These are phyloP conservation scores for Bembecia ichneumoniformis DNA, from an alignment of 2,888 invertebrate species.

Conservation along the genomic window DNA sequence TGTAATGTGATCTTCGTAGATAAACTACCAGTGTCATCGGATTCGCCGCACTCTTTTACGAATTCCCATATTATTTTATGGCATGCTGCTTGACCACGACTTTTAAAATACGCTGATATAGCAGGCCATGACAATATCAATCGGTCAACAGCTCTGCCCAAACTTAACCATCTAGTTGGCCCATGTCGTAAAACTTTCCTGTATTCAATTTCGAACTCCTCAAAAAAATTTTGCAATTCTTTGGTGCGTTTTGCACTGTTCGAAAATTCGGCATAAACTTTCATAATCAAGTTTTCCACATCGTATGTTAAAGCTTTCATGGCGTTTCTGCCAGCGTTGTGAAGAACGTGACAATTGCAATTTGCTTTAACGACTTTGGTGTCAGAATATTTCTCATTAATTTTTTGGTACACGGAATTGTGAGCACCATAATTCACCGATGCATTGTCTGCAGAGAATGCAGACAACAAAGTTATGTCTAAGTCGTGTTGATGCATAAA, in stretches of 20 bases:
- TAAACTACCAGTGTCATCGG: not conserved
- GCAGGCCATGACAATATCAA: slow-evolving; percentile 10
- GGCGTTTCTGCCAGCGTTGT: slow-evolving; percentile 8
- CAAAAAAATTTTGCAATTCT: slow-evolving; percentile 14
- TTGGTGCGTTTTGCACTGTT: slow-evolving; percentile 11
- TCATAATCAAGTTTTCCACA: slow-evolving; percentile 18
- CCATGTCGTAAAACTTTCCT: slow-evolving; percentile 13
- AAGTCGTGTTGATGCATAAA: not conserved
- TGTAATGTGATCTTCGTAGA: slow-evolving; percentile 5
- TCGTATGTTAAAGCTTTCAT: slow-evolving; percentile 10
- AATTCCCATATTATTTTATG: slow-evolving; percentile 3
- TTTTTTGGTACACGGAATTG: slow-evolving; percentile 10
- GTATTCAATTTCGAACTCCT: slow-evolving; percentile 12
- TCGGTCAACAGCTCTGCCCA: slow-evolving; percentile 11
- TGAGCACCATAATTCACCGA: not conserved
- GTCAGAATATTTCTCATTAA: slow-evolving; percentile 7
- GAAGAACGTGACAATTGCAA: slow-evolving; percentile 9
- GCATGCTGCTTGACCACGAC: slow-evolving; percentile 4
- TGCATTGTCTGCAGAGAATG: not conserved
- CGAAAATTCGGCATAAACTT: slow-evolving; percentile 16
- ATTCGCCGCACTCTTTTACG: slow-evolving; percentile 1
- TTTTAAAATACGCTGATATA: slow-evolving; percentile 5
- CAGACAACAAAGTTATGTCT: not conserved
- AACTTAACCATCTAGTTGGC: slow-evolving; percentile 11
- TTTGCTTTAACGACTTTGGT: slow-evolving; percentile 7